These are phyloP conservation scores for Drosophila erecta DNA, from an alignment of 1,140 invertebrate genomes.

Conservation along the genomic window DNA sequence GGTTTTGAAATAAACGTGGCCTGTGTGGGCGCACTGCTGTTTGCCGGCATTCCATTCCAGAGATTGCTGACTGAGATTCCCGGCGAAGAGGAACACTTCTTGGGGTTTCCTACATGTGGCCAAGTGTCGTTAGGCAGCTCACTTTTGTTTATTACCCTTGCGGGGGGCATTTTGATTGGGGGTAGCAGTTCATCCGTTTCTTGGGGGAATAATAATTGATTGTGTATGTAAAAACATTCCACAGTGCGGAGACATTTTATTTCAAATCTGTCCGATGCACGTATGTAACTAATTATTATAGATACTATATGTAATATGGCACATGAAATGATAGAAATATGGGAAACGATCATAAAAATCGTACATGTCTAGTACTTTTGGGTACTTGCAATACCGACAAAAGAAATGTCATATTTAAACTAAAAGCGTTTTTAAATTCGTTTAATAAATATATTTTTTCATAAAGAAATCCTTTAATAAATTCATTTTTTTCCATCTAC, in stretches of 20 bases:
- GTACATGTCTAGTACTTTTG: no score
- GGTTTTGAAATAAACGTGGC: conserved; percentile 30
- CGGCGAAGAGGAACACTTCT: conserved; percentile 12
- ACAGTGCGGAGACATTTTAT: no score
- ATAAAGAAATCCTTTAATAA: no score
- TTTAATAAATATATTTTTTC: no score
- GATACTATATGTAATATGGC: no score
- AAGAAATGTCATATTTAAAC: no score
- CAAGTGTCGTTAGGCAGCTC: conserved; percentile 29
- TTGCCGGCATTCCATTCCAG: conserved; percentile 30
- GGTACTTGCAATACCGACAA: no score
- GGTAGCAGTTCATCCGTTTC: neutral
- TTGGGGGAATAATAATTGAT: neutral
- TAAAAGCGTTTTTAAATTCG: no score
- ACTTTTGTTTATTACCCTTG: conserved; percentile 16
- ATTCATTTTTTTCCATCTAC: no score
- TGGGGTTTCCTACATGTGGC: conserved; percentile 17
- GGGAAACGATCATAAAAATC: no score
- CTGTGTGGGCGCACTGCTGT: conserved; percentile 29
- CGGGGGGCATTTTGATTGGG: conserved; percentile 10
- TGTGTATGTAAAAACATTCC: conserved; percentile 2
- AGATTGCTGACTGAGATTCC: conserved; percentile 41
- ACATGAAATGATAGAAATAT: no score
- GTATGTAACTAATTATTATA: neutral
- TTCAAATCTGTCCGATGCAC: neutral